These are phyloP conservation scores for Fragum whitleyi DNA, from an alignment of 2,888 invertebrate species.

Conservation along the genomic window DNA sequence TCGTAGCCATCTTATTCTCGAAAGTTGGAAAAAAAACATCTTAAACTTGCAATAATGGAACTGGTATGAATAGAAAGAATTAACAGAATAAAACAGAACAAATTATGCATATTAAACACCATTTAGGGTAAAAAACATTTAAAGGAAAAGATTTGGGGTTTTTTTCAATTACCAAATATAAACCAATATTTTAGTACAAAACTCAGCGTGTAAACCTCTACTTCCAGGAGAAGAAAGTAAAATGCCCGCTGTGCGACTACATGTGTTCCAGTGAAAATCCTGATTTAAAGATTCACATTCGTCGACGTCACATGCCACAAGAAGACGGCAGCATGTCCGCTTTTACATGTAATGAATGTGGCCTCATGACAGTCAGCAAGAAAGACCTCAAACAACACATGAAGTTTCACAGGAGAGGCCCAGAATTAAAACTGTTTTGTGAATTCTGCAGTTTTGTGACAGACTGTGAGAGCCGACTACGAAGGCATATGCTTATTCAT, in stretches of 20 bases:
- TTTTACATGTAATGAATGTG: slow-evolving; percentile 80
- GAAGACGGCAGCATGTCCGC: slow-evolving; percentile 67
- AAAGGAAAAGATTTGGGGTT: too few species aligned
- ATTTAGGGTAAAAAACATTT: too few species aligned
- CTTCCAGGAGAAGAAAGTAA: slow-evolving; percentile 79
- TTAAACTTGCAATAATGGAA: too few species aligned
- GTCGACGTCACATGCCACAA: slow-evolving; percentile 75
- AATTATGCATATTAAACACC: too few species aligned
- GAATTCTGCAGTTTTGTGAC: slow-evolving; percentile 84
- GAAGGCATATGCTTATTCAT: slow-evolving; percentile 81
- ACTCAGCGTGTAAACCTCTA: too few species aligned
- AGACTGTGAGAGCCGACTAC: slow-evolving; percentile 82
- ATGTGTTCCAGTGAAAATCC: slow-evolving; percentile 82
- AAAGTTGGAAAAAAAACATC: too few species aligned
- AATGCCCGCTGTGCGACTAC: slow-evolving; percentile 83
- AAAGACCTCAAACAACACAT: slow-evolving; percentile 82
- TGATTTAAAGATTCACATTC: slow-evolving; percentile 82
- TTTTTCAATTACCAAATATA: too few species aligned
- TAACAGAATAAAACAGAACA: too few species aligned
- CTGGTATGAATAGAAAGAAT: too few species aligned
- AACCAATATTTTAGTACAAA: too few species aligned
- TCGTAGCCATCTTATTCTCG: too few species aligned
- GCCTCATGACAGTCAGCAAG: slow-evolving; percentile 75
- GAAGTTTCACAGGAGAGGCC: slow-evolving; percentile 83
- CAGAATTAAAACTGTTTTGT: slow-evolving; percentile 83